Evolutionary conservation across 2,797 vertebrate species (phyloP), one percentile per base, ranked within the genome.

Genomic region (Dendrocincla fuliginosa): DNA sequence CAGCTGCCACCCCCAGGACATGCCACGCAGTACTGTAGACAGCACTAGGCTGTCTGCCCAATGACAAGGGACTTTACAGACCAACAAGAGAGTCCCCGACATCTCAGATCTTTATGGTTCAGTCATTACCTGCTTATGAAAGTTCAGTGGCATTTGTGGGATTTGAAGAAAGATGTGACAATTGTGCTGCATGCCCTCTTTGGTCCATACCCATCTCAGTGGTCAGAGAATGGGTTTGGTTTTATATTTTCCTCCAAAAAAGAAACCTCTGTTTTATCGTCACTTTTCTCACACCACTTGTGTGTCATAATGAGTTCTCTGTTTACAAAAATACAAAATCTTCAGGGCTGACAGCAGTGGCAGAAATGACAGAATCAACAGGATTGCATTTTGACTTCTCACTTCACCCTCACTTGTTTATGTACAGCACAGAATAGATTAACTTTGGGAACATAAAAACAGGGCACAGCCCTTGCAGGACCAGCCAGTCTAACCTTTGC

Each of bases 351-450:
- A 94, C 84, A 76, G 61, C 55, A 39, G 84, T 25, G 56, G 79
- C 69, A 95, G 69, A 91, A 93, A 94, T 5, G 33, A 84, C 82
- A 79, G 89, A 86, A 91, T 86, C 78, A 84, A 88, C 28, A 67
- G 85, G 76, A 55, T 9, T 82, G 44, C 33, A 35, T 86, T 94
- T 92, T 77, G 69, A 83, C 75, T 91, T 83, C 63, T 83, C 90
- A 27, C 57, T 78, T 74, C 39, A 13, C 27, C 74, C 70, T 81
- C 39, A 5, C 52, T 82, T 64, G 28, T 69, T 82, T 89, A 52
- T 64, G 73, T 57, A 5, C 28, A 32, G 22, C 3, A 24, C 56
- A 83, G 68, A 77, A 60, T 2, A 57, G 84, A 74, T 76, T 69
- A 53, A 74, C 28, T 73, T 79, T 8, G 8, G 35, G 65, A 85